Percentiles rank a stretch among this genome's conserved stretches.
Evolutionary conservation across 2,888 invertebrate species (phyloP).

Genomic region (Morinoia aosen): DNA sequence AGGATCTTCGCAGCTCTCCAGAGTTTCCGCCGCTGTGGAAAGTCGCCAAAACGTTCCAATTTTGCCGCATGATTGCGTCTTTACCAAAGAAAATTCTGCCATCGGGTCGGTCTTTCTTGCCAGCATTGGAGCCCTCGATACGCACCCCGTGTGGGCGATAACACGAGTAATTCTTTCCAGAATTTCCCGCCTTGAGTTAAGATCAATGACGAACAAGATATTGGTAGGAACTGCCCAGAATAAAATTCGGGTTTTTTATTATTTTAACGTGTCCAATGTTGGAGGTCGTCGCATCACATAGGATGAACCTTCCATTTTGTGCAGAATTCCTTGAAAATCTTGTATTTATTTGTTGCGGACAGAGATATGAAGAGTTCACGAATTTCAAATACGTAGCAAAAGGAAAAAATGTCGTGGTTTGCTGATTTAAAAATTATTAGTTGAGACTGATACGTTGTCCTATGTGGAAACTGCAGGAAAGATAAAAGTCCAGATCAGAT

Average conservation of each 20-base stretch:
- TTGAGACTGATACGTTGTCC: too few species aligned
- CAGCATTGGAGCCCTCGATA: background rate
- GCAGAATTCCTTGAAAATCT: background rate
- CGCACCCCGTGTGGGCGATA: background rate
- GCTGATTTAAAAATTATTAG: background rate
- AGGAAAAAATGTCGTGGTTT: background rate
- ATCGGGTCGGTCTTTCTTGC: background rate
- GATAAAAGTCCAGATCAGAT: too few species aligned
- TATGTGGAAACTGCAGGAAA: too few species aligned
- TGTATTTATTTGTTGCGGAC: background rate
- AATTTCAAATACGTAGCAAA: too few species aligned
- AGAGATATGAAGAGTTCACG: background rate
- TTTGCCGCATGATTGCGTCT: conserved; percentile 22
- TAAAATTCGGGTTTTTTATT: background rate
- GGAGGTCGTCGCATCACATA: background rate
- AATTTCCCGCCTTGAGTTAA: background rate
- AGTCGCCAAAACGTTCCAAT: background rate
- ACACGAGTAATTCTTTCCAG: background rate
- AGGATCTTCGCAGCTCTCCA: background rate
- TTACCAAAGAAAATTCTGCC: conserved; percentile 15
- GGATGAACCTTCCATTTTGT: background rate
- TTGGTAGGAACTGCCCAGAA: background rate
- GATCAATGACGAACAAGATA: background rate
- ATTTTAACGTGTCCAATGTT: background rate
- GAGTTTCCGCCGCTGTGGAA: conserved; percentile 10